Conservation (phyloP, 1,140 invertebrate genomes). For the Piezodorus guildinii region DNA sequence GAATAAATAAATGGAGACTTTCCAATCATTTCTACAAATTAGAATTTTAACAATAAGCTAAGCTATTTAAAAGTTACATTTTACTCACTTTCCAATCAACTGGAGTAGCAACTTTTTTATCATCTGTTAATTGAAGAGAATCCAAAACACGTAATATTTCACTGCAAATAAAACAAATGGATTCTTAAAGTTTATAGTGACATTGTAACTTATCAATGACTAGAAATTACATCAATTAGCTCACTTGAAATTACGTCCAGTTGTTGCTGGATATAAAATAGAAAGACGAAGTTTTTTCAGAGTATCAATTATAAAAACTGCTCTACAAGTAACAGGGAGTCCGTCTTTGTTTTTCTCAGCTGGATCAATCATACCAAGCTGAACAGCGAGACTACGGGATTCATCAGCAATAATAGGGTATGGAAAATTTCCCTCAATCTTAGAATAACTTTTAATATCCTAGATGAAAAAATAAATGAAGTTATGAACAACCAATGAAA, state of each 20-base stretch:
- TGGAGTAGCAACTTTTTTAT: slow-evolving; percentile 65
- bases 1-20: too few species aligned
- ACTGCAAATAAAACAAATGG: slow-evolving; percentile 41
- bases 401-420: slow-evolving; percentile 82
- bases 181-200: not conserved
- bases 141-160: slow-evolving; percentile 82
- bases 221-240: slow-evolving; percentile 31
- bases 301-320: slow-evolving; percentile 79
- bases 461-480: slow-evolving; percentile 28
- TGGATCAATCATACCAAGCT: slow-evolving; percentile 79
- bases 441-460: slow-evolving; percentile 66
- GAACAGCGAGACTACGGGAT: slow-evolving; percentile 58
- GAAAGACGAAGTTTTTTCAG: slow-evolving; percentile 73
- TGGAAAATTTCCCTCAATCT: slow-evolving; percentile 55
- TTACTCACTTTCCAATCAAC: slow-evolving; percentile 70
- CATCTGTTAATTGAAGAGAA: slow-evolving; percentile 66
- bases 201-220: not conserved
- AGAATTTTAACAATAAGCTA: too few species aligned
- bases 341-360: slow-evolving; percentile 59
- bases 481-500: not conserved
- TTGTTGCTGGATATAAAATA: slow-evolving; percentile 83
- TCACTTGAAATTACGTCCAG: slow-evolving; percentile 84
- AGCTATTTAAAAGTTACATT: not conserved
- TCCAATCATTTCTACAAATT: too few species aligned
- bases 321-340: slow-evolving; percentile 60